Evolutionary conservation across 1,140 invertebrate species (phyloP), one percentile per base, ranked within the genome.

Genomic region (Leptopilina clavipes): DNA sequence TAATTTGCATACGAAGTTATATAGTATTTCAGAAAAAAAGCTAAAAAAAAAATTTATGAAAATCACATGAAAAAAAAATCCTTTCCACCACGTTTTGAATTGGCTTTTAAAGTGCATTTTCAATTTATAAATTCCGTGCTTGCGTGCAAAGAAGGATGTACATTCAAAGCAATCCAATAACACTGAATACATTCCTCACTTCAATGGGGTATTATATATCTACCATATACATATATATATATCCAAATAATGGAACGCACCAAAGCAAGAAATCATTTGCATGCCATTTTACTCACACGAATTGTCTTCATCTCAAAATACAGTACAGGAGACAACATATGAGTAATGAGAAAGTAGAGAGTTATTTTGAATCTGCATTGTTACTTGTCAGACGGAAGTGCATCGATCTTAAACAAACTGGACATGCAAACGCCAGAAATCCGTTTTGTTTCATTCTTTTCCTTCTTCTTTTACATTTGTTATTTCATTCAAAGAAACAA

Each of bases 281-380:
- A 80, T 83, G 73, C 52, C 22, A 54, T 59, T 56, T 76, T 45
- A 48, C 71, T 73, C 43, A 43, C 14, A 31, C 22, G 45, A 17
- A 78, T 80, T 81, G 78, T 83, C 78, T 79, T 77, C 77, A 17
- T 76, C 79, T 71, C 74, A 72, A 70, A 80, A 80, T 77, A 77
- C 76, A 70, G 75, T 78, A 79, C 22, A 82, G 78, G n/a, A 80
- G 78, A 74, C 81, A 78, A 59, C 75, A 78, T 79, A 83, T 85
- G 82, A 85, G 81, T 83, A 85, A 85, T 85, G 81, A 81, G 82
- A 85, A 83, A 85, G 83, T 82, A 18, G 79, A 80, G 79, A 81
- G 80, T 81, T 81, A 82, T 82, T 82, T 81, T 78, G 74, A 82
- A 81, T 81, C 80, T 79, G 75, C 77, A 85, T 85, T 83, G 80